Evolutionary conservation across 2,888 invertebrate species (phyloP).

Genomic region (Eupithecia subumbrata): DNA sequence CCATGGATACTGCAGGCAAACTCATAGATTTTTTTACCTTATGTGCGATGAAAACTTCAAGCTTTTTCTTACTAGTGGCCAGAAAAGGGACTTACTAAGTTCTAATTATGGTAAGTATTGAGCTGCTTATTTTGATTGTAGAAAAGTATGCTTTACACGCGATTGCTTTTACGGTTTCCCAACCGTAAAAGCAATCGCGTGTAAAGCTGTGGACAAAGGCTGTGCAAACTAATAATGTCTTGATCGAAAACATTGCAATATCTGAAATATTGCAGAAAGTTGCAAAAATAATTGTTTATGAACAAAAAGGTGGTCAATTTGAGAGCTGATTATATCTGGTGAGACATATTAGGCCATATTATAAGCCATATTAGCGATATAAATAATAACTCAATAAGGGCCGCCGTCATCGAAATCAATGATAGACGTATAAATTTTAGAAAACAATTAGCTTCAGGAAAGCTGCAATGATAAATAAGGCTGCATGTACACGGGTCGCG

Average conservation of each 20-base stretch:
- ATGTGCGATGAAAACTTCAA: not conserved
- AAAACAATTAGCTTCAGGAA: slow-evolving; percentile 20
- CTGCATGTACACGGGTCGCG: slow-evolving; percentile 18
- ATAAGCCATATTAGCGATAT: not conserved
- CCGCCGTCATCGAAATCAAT: not conserved
- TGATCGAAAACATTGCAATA: not conserved
- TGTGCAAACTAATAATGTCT: not conserved
- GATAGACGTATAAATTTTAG: not conserved
- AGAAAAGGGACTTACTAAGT: not conserved
- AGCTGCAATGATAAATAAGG: slow-evolving; percentile 21
- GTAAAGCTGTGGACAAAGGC: not conserved
- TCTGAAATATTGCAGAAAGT: not conserved
- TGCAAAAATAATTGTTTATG: not conserved
- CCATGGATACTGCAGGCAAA: not conserved
- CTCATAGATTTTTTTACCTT: not conserved
- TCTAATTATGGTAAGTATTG: not conserved
- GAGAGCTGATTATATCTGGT: not conserved
- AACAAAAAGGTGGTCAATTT: not conserved
- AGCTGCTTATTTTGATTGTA: not conserved
- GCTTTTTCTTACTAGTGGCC: not conserved
- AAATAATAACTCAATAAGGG: not conserved
- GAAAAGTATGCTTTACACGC: not conserved
- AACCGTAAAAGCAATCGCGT: too few species aligned
- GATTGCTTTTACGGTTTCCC: not conserved
- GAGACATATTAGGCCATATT: not conserved